Evolutionary conservation across 1,140 invertebrate species (phyloP).

Genomic region (Notospermus geniculatus): DNA sequence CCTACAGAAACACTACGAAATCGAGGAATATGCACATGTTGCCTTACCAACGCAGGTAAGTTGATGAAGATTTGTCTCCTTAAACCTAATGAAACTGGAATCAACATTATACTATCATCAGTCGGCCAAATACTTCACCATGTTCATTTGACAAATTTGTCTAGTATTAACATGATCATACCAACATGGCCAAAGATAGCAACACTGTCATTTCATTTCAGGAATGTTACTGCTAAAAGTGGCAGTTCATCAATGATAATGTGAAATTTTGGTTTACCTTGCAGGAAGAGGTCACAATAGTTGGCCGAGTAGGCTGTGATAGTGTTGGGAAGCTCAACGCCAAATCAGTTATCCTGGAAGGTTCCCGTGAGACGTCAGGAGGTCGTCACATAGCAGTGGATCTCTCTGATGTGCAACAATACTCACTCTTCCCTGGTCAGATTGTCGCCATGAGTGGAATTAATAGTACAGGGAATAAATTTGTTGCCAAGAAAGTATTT

Average conservation of each 20-base stretch:
- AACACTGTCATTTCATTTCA: too few species aligned
- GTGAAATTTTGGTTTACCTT: slow-evolving; percentile 4
- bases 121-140: too few species aligned
- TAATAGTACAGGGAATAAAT: slow-evolving; percentile 67
- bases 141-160: too few species aligned
- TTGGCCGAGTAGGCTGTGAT: slow-evolving; percentile 73
- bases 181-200: too few species aligned
- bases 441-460: slow-evolving; percentile 71
- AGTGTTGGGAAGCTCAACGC: slow-evolving; percentile 68
- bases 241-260: background rate
- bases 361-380: slow-evolving; percentile 58
- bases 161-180: too few species aligned
- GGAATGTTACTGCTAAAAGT: too few species aligned
- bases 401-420: slow-evolving; percentile 65
- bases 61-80: background rate
- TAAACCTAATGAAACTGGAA: too few species aligned
- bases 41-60: slow-evolving; percentile 43
- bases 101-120: too few species aligned
- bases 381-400: slow-evolving; percentile 61
- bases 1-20: slow-evolving; percentile 33
- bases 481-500: slow-evolving; percentile 69
- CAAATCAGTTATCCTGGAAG: slow-evolving; percentile 69
- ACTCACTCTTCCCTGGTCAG: slow-evolving; percentile 78
- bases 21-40: slow-evolving; percentile 43
- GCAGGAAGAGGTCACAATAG: slow-evolving; percentile 50